These are phyloP conservation scores for Lutjanus erythropterus DNA, from an alignment of 2,113 vertebrate genomes.

Conservation along the genomic window DNA sequence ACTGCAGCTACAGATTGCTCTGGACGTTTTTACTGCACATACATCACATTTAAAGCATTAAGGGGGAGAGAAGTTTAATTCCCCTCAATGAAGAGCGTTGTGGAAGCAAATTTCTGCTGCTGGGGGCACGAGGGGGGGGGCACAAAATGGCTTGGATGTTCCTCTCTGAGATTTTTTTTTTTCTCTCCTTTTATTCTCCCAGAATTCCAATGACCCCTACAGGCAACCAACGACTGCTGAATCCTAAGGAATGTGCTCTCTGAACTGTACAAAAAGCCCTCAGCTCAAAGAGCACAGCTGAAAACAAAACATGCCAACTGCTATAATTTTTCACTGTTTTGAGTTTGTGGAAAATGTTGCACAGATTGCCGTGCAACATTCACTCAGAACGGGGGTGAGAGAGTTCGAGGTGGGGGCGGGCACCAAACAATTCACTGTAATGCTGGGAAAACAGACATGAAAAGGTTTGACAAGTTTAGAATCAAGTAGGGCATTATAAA, in stretches of 20 bases:
- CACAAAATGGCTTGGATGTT: slow-evolving; percentile 81
- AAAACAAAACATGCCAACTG: slow-evolving; percentile 97
- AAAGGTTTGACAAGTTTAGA: slow-evolving; percentile 30
- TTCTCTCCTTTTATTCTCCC: slow-evolving; percentile 70
- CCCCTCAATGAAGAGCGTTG: slow-evolving; percentile 10
- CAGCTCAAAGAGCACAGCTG: slow-evolving; percentile 89
- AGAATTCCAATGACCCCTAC: slow-evolving; percentile 93
- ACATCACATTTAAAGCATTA: slow-evolving; percentile 36
- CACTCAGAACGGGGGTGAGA: slow-evolving; percentile 29
- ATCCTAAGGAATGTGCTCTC: slow-evolving; percentile 95
- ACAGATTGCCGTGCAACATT: slow-evolving; percentile 71
- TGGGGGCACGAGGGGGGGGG: slow-evolving; percentile 45
- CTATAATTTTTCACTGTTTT: slow-evolving; percentile 90
- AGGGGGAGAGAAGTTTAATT: background rate
- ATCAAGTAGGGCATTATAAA: background rate
- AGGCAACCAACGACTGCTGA: slow-evolving; percentile 91
- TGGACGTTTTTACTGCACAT: slow-evolving; percentile 57
- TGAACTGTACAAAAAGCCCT: slow-evolving; percentile 95
- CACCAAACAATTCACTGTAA: background rate
- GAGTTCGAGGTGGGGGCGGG: background rate
- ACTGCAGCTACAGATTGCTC: slow-evolving; percentile 43
- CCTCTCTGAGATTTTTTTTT: slow-evolving; percentile 54
- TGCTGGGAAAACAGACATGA: slow-evolving; percentile 16
- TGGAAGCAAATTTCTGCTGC: slow-evolving; percentile 57
- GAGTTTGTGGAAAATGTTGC: slow-evolving; percentile 87